A percentile compares a stretch with the other conserved stretches of the same genome.
Evolutionary conservation across 2,797 vertebrate species (phyloP).

Genomic region (Gorsachius magnificus): DNA sequence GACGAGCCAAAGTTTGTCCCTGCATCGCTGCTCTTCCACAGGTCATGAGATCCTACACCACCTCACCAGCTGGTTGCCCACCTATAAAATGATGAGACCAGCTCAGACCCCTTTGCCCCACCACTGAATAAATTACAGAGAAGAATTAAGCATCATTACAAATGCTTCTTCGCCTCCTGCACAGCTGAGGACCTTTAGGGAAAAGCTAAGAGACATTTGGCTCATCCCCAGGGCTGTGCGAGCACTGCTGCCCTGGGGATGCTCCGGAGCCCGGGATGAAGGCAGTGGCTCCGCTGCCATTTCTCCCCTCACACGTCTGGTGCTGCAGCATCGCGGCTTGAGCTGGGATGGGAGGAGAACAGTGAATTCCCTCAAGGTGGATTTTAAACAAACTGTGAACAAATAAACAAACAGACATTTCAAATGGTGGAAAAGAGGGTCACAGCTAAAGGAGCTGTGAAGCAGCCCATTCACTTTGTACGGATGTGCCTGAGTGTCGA

Average conservation of each 20-base stretch:
- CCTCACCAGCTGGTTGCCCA: background rate
- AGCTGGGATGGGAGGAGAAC: background rate
- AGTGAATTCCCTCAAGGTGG: background rate
- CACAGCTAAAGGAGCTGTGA: background rate
- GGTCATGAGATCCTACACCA: background rate
- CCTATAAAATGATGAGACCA: background rate
- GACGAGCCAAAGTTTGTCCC: background rate
- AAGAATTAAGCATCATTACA: background rate
- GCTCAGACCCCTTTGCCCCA: background rate
- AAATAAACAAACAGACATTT: background rate
- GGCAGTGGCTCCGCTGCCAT: background rate
- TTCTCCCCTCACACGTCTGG: accelerated
- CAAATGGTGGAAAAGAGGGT: background rate
- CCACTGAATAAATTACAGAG: background rate
- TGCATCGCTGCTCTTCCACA: accelerated
- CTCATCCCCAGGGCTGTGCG: accelerated
- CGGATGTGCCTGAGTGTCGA: background rate
- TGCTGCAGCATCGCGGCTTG: background rate
- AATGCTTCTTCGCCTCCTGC: background rate
- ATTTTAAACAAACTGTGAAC: background rate
- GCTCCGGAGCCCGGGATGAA: background rate
- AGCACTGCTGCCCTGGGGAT: background rate
- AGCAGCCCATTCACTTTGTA: background rate
- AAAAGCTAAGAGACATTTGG: background rate
- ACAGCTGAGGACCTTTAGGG: accelerated